These are phyloP conservation scores for Emydocephalus ijimae DNA, from an alignment of 2,113 vertebrate genomes.

Conservation along the genomic window DNA sequence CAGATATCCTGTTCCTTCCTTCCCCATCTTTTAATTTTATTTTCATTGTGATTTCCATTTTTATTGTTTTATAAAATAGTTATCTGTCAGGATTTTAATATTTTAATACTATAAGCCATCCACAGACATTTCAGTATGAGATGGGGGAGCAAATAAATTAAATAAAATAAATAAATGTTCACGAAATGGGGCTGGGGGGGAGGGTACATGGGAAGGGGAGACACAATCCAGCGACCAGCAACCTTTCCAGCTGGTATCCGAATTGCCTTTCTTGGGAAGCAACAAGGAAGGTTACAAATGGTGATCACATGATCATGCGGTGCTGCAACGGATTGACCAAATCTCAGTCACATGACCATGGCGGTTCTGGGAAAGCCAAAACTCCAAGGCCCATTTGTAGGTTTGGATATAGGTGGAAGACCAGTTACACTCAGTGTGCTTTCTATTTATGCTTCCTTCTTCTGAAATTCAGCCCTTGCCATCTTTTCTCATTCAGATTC, in stretches of 20 bases:
- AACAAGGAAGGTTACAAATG: not conserved
- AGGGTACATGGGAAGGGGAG: not conserved
- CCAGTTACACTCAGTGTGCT: not conserved
- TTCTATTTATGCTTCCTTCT: not conserved
- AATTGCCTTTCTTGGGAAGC: not conserved
- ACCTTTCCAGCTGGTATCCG: not conserved
- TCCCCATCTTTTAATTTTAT: not conserved
- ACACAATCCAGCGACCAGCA: not conserved
- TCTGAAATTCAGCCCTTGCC: not conserved
- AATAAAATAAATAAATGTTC: not conserved
- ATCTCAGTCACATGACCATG: not conserved
- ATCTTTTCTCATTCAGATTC: not conserved
- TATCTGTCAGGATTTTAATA: not conserved
- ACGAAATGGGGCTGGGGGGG: not conserved
- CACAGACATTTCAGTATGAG: not conserved
- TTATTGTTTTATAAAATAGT: not conserved
- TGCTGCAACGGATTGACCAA: not conserved
- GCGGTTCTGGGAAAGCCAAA: not conserved
- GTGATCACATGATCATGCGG: not conserved
- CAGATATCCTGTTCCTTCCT: not conserved
- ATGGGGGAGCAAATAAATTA: not conserved
- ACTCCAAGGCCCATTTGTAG: not conserved
- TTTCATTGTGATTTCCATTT: not conserved
- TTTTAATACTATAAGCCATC: not conserved
- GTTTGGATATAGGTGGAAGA: not conserved